Percentiles rank a stretch among this genome's conserved stretches.
Evolutionary conservation across 2,113 vertebrate species (phyloP).

Genomic region (Rynchops niger): DNA sequence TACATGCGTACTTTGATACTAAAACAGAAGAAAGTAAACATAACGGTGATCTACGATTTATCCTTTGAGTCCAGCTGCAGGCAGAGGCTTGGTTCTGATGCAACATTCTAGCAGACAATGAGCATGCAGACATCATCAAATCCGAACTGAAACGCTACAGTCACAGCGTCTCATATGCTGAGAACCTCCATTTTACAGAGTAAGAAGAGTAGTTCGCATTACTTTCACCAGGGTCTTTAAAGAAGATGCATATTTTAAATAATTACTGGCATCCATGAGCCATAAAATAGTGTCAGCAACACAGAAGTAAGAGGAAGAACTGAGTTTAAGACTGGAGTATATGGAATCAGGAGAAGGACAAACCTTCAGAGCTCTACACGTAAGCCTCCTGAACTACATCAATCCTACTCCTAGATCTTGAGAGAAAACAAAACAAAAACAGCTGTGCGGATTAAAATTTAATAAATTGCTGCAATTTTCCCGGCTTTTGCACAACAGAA

Average conservation of each 20-base stretch:
- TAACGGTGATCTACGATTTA: neutral
- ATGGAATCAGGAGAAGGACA: neutral
- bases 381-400: neutral
- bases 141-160: neutral
- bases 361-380: neutral
- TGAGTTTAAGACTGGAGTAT: neutral
- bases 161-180: rapidly evolving
- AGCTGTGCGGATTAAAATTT: neutral
- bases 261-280: neutral
- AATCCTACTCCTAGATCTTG: neutral
- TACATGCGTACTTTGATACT: rapidly evolving
- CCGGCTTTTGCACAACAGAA: neutral
- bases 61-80: neutral
- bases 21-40: neutral
- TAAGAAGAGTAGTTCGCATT: neutral
- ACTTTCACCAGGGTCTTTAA: neutral
- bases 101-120: neutral
- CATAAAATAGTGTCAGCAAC: neutral
- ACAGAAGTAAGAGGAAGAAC: neutral
- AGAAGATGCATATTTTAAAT: rapidly evolving
- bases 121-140: neutral
- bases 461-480: neutral
- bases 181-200: neutral
- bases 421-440: neutral
- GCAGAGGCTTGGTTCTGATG: neutral